Base-by-base conservation (phyloP, 1,140 invertebrate species). In the Brachystomella parvula region DNA sequence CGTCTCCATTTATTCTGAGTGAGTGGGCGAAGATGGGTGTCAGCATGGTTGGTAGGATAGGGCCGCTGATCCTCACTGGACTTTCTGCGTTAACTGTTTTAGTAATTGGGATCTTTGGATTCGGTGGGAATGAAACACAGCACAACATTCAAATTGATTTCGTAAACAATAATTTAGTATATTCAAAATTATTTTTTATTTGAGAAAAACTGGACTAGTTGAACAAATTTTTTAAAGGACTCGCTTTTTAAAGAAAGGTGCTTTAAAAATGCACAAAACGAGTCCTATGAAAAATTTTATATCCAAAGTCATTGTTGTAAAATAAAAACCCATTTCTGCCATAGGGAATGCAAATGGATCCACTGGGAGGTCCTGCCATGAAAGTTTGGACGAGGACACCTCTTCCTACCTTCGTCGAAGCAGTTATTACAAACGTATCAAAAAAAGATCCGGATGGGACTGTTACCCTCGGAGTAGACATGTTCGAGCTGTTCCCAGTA, bases 291-390 rank as follows among this genome's bases (percentile, higher is more conserved):
- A n/a, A n/a, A n/a, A n/a, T n/a, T n/a, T n/a, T n/a, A n/a, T n/a
- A n/a, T n/a, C n/a, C n/a, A n/a, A n/a, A n/a, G n/a, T n/a, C n/a
- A n/a, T n/a, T n/a, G 39, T 44, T 44, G 39, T 44, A 12, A 12
- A 44, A 44, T 44, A 44, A 44, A n/a, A n/a, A 12, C n/a, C 24
- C 12, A 53, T 53, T 53, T 53, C 9, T 17, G 24, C 24, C 24
- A 19, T 53, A 53, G 49, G 49, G 9, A 53, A 53, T 53, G 49
- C 15, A 53, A 53, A 53, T 53, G 49, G 49, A 53, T 24, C 9
- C 21, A 24, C 6, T 3, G 6, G 49, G 49, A 6, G 49, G 49
- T 24, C 49, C 49, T 53, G 9, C 49, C 12, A 26, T 53, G 49
- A 53, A 53, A 26, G 24, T 53, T 17, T 53, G 49, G 49, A 24